Base-by-base conservation (phyloP, 2,888 invertebrate genomes). In the Empis stercorea region DNA sequence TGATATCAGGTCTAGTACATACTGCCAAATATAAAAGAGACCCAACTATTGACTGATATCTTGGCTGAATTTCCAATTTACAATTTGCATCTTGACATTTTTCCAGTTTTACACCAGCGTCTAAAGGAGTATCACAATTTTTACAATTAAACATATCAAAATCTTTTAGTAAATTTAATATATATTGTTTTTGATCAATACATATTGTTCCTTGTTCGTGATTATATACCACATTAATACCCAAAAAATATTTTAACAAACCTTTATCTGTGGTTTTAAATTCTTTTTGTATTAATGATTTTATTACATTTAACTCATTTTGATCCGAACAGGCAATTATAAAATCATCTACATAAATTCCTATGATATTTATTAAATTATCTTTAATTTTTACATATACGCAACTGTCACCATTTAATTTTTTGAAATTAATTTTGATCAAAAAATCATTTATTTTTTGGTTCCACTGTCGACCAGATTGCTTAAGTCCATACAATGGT, bases 401-500 rank as follows among this genome's bases (percentile, higher is more conserved):
- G 52, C 50, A 9, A 20, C 23, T 45, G 27, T 50, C 50, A 20
- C 44, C 37, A 37, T 37, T 44, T 13, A 23, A 42, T 40, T 15
- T 7, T 15, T 23, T 11, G 36, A 51, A 51, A n/a, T 44, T 41
- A 10, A 34, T 30, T 9, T 30, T 17, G 7, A 7, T 32, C 15
- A 44, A 44, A n/a, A 43, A 20, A 13, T 30, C 13, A 38, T 44
- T 46, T 9, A 51, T 27, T 14, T 45, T 48, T 16, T 49, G 30
- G 40, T 53, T 52, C 51, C 51, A 52, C n/a, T 46, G 39, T 47
- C 51, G 42, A 16, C 48, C 48, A 4, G 55, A 47, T 44, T 55
- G 52, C 23, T 55, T 51, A 0, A 54, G 42, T 1, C 54, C 54
- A 47, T 55, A 55, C 10, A 56, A 11, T 16, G 47, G 27, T 44